Evolutionary conservation across 2,797 vertebrate species (phyloP), one percentile per base, ranked within the genome.

Genomic region (Calcarius lapponicus): DNA sequence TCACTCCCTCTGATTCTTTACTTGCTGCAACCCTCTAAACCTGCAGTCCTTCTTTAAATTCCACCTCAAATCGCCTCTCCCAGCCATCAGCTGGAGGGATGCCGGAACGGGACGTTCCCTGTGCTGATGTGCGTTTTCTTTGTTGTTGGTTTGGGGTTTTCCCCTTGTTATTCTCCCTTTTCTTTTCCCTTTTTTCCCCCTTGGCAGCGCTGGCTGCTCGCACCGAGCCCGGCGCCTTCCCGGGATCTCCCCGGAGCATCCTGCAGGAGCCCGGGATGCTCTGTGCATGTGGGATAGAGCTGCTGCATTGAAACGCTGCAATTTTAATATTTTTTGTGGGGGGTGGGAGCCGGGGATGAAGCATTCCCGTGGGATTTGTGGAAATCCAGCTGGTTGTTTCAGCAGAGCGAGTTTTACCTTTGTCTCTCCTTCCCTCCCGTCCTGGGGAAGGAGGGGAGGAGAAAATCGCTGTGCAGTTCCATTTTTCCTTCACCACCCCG

Each of bases 41-140:
- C 65, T 5, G 29, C 36, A 11, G 11, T n/a, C 13, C 11, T 11
- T 22, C 61, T 38, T 48, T 34, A 38, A 56, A 54, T 8, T 18
- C 25, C 50, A 1, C 36, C 64, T 38, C 3, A 8, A 6, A 22
- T 45, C 61, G 9, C 22, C 15, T 47, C 51, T 20, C 8, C 17
- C 34, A 3, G 1, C 54, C 38, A 4, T 4, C 25, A 2, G 36
- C 17, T 5, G 12, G 31, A 11, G 7, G 7, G 32, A 13, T 61
- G 69, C n/a, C 36, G 48, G 60, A 83, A 42, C 3, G 22, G 62
- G 83, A 92, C 75, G 7, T 58, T 74, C 53, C 40, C 21, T 6
- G 0, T 6, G 11, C 18, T 3, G 7, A 3, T 17, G 17, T 1
- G 0, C 6, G 65, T 40, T 24, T 8, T 22, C 72, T 58, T 22